Evolutionary conservation across 2,797 vertebrate species (phyloP).

Genomic region (Acridotheres tristis): DNA sequence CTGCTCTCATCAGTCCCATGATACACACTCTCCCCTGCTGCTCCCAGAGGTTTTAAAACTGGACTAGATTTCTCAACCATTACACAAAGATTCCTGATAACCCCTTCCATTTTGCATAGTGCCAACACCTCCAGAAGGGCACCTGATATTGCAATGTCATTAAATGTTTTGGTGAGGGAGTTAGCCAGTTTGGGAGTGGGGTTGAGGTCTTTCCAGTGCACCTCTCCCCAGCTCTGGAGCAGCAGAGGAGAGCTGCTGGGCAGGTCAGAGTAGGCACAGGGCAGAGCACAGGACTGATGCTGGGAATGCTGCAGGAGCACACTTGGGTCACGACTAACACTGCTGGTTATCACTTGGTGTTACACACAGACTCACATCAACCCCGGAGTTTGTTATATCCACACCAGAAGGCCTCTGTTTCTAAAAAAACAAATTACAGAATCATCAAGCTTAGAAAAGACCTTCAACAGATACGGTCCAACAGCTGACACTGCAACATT

Average conservation of each 20-base stretch:
- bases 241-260: not conserved
- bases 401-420: not conserved
- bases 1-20: not conserved
- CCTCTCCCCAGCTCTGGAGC: not conserved
- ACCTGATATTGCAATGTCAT: no score
- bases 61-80: not conserved
- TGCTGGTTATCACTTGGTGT: not conserved
- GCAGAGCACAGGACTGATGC: not conserved
- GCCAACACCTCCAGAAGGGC: fast-evolving
- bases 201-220: fast-evolving
- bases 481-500: not conserved
- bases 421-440: not conserved
- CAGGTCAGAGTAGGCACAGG: not conserved
- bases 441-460: not conserved
- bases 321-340: not conserved
- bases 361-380: not conserved
- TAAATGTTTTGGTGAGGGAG: not conserved
- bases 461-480: not conserved
- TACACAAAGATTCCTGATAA: not conserved
- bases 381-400: fast-evolving
- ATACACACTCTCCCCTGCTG: not conserved
- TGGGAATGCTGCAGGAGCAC: not conserved
- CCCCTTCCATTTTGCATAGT: not conserved
- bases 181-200: not conserved
- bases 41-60: not conserved